A percentile compares a stretch with the other conserved stretches of the same genome.
phyloP scores from a whole-genome alignment of 2,888 invertebrate genomes.

The Uropetala carovei region DNA sequence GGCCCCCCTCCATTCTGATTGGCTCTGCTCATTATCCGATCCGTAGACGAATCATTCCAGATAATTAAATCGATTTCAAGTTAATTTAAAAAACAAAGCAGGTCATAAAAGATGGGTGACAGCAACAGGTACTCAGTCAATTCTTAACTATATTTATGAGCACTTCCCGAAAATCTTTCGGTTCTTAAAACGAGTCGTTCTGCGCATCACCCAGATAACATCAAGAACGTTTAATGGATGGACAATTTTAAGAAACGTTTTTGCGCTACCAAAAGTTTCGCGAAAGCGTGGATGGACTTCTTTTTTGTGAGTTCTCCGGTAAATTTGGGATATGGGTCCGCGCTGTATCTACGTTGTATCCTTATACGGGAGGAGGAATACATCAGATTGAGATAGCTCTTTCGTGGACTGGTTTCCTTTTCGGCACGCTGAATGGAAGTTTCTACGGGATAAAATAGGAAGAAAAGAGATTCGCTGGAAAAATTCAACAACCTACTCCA shows the following conservation, averaged over 20 bases:
- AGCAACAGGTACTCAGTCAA: too few species aligned
- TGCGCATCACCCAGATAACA: too few species aligned
- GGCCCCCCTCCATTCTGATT: too few species aligned
- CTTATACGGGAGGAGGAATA: not conserved
- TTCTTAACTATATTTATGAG: too few species aligned
- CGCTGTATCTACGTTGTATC: not conserved
- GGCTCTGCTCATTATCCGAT: too few species aligned
- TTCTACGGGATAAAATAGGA: not conserved
- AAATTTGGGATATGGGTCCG: not conserved
- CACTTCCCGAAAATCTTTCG: too few species aligned
- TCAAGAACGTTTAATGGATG: not conserved
- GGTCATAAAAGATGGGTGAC: too few species aligned
- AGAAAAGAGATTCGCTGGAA: not conserved
- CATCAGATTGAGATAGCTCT: slow-evolving; percentile 55
- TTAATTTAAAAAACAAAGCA: too few species aligned
- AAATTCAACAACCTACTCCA: not conserved
- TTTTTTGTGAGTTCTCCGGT: not conserved
- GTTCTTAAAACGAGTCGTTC: too few species aligned
- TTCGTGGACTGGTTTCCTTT: slow-evolving; percentile 32
- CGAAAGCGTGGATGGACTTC: slow-evolving; percentile 33
- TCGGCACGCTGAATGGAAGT: not conserved
- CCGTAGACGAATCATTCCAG: too few species aligned
- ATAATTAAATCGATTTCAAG: too few species aligned
- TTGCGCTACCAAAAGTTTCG: not conserved
- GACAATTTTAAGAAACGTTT: not conserved